Evolutionary conservation across 1,140 invertebrate species (phyloP).

Genomic region (Ostrea edulis): DNA sequence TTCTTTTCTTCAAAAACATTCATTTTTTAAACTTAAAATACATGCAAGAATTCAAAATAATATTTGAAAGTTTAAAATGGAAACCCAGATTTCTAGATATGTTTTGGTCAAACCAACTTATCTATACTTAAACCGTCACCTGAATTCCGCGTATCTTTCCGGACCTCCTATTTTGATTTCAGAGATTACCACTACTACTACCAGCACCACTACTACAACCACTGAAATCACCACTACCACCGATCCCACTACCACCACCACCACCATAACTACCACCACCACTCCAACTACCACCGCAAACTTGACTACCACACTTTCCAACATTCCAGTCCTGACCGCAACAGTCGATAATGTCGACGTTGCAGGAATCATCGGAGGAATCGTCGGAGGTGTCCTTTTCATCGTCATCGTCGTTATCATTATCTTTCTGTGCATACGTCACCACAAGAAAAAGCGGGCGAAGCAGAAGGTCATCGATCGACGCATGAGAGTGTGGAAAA

Average conservation of each 20-base stretch:
- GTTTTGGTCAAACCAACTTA: no score
- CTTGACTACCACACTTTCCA: background rate
- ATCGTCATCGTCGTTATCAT: constrained; percentile 1
- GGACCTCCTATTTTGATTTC: constrained; percentile 12
- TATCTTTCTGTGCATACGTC: background rate
- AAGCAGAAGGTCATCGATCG: background rate
- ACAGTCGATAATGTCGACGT: constrained; percentile 2
- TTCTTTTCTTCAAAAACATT: no score
- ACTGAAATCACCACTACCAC: background rate
- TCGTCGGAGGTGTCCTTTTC: background rate
- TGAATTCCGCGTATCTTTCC: background rate
- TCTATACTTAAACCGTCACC: no score
- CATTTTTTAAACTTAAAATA: background rate
- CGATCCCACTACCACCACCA: background rate
- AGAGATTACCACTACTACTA: background rate
- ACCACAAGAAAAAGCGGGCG: background rate
- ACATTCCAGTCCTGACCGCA: constrained; percentile 6
- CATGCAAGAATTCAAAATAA: background rate
- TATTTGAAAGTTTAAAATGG: background rate
- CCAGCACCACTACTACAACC: background rate
- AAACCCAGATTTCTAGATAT: no score
- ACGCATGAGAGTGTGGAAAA: constrained; percentile 21
- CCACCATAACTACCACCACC: constrained; percentile 1
- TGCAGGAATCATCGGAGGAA: background rate
- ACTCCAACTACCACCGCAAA: background rate